Evolutionary conservation across 2,113 vertebrate species (phyloP).

Genomic region (Emydura subglobosa): DNA sequence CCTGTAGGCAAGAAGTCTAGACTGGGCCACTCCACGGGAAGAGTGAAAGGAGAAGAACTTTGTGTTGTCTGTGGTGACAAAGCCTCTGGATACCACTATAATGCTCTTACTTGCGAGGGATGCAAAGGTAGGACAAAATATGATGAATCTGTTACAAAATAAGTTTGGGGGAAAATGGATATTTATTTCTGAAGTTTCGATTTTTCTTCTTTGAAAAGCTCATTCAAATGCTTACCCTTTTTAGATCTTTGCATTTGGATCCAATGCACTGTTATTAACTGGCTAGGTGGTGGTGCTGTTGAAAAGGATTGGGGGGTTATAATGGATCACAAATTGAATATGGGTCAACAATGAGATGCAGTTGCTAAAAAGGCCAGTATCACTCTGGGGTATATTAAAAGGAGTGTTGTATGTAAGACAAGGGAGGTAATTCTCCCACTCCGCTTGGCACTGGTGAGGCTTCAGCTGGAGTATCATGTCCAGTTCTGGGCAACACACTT

Average conservation of each 20-base stretch:
- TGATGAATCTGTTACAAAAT: background rate
- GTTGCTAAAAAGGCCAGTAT: background rate
- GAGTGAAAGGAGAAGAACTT: constrained; percentile 93
- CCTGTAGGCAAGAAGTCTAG: constrained; percentile 87
- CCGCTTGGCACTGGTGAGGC: background rate
- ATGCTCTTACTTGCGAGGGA: constrained; percentile 97
- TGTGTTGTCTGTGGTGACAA: constrained; percentile 98
- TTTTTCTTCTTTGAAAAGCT: background rate
- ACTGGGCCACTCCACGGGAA: constrained; percentile 80
- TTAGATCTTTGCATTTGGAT: background rate
- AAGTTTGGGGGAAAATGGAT: background rate
- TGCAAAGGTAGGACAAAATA: constrained; percentile 91
- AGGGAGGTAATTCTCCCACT: background rate
- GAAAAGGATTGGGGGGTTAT: background rate
- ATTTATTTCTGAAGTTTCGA: background rate
- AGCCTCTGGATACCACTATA: constrained; percentile 98
- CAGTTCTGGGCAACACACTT: background rate
- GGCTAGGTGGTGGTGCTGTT: background rate
- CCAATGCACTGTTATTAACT: background rate
- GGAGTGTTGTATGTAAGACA: background rate
- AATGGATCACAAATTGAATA: background rate
- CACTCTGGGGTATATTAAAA: background rate
- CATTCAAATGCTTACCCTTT: background rate
- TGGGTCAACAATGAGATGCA: background rate
- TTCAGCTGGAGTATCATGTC: background rate